These are phyloP conservation scores for Cloeon dipterum DNA, from an alignment of 2,888 invertebrate genomes.

Conservation along the genomic window DNA sequence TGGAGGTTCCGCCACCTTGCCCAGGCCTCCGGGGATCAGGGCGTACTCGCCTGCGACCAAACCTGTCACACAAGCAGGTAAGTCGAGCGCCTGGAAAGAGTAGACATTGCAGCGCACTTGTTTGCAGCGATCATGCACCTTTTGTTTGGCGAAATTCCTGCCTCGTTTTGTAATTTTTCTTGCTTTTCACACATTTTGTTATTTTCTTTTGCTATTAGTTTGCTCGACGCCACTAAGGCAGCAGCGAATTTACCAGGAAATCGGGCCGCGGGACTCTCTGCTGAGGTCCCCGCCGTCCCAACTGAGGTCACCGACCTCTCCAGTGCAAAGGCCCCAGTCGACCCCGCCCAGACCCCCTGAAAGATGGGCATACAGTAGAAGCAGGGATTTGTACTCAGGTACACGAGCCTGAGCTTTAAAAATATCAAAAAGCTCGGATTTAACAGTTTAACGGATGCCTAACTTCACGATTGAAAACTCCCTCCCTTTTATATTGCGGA, in stretches of 20 bases:
- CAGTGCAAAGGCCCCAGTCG: not conserved
- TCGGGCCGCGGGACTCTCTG: not conserved
- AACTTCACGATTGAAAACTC: too few species aligned
- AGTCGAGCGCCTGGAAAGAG: constrained; percentile 12
- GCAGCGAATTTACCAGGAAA: constrained; percentile 27
- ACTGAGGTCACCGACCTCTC: not conserved
- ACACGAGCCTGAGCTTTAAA: too few species aligned
- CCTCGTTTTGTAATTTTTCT: too few species aligned
- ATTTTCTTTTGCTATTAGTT: too few species aligned
- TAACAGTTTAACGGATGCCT: too few species aligned
- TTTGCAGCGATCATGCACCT: too few species aligned
- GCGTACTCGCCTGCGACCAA: constrained; percentile 43
- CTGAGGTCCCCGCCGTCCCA: not conserved
- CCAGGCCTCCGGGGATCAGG: constrained; percentile 34
- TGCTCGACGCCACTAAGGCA: constrained; percentile 31
- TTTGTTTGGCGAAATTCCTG: too few species aligned
- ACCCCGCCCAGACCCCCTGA: not conserved
- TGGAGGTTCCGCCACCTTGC: constrained; percentile 32
- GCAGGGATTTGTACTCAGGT: not conserved
- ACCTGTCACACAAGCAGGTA: constrained; percentile 22
- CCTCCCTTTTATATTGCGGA: too few species aligned
- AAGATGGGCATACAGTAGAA: not conserved
- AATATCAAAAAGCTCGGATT: too few species aligned
- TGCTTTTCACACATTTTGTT: too few species aligned
- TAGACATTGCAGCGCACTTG: too few species aligned